Percentiles rank a stretch among this genome's conserved stretches.
Conservation (phyloP, 2,888 invertebrate genomes). For the Orthonevra nobilis region DNA sequence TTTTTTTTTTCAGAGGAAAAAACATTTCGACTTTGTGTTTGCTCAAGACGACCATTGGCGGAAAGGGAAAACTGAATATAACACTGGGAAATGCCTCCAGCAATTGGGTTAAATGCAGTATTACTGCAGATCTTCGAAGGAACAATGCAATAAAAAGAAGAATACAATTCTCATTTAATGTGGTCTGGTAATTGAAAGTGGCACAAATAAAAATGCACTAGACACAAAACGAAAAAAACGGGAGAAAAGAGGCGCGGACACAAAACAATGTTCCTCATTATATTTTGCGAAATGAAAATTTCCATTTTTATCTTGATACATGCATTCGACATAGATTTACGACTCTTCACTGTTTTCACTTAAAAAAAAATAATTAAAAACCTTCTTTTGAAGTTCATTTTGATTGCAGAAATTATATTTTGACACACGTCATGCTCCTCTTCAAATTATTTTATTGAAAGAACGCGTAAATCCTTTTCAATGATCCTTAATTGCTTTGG, state of each 20-base stretch:
- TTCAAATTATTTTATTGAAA: no score
- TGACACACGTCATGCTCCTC: no score
- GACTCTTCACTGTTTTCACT: no score
- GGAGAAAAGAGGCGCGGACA: neutral
- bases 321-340: no score
- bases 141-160: neutral
- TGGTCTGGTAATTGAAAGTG: constrained; percentile 8
- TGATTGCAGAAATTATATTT: no score
- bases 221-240: neutral
- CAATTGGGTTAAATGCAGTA: constrained; percentile 37
- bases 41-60: neutral
- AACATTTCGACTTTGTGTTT: constrained; percentile 5
- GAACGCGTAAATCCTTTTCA: no score
- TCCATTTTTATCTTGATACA: no score
- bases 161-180: constrained; percentile 5
- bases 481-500: no score
- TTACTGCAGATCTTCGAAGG: constrained; percentile 8
- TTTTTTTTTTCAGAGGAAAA: constrained; percentile 14
- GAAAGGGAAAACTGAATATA: constrained; percentile 8
- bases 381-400: no score
- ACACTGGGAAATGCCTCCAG: constrained; percentile 4
- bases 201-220: constrained; percentile 36
- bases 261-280: constrained; percentile 21
- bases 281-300: constrained; percentile 13
- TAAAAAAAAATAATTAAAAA: no score